phyloP scores from a whole-genome alignment of 2,888 invertebrate species.

The Diploptera punctata region DNA sequence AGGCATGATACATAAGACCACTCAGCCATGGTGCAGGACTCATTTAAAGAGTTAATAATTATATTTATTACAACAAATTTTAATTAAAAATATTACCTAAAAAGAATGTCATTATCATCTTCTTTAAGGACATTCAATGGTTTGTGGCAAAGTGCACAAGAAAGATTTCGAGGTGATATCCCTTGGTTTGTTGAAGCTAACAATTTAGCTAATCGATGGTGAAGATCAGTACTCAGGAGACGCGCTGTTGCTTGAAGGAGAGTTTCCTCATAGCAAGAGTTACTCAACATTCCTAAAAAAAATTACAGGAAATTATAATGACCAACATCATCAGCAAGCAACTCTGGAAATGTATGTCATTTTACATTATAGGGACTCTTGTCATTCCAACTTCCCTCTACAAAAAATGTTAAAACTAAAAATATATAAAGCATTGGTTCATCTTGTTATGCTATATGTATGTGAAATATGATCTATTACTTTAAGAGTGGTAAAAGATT shows the following conservation, averaged over 20 bases:
- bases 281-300: constrained; percentile 72
- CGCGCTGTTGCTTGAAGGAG: constrained; percentile 71
- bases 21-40: too few species aligned
- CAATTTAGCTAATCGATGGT: constrained; percentile 55
- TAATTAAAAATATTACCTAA: constrained; percentile 45
- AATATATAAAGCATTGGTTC: too few species aligned
- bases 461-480: too few species aligned
- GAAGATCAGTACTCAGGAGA: constrained; percentile 72
- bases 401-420: too few species aligned
- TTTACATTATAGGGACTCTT: too few species aligned
- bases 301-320: constrained; percentile 62
- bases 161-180: constrained; percentile 45
- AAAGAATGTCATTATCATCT: constrained; percentile 44
- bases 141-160: constrained; percentile 39
- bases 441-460: too few species aligned
- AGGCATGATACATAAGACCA: too few species aligned
- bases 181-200: constrained; percentile 52
- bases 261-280: constrained; percentile 77
- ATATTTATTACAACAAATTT: too few species aligned
- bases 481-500: too few species aligned
- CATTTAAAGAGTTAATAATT: too few species aligned
- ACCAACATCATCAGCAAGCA: neutral
- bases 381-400: too few species aligned
- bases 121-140: constrained; percentile 35
- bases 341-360: too few species aligned